A percentile compares a stretch with the other conserved stretches of the same genome.
phyloP scores from a whole-genome alignment of 2,797 vertebrate genomes.

The Falco biarmicus region DNA sequence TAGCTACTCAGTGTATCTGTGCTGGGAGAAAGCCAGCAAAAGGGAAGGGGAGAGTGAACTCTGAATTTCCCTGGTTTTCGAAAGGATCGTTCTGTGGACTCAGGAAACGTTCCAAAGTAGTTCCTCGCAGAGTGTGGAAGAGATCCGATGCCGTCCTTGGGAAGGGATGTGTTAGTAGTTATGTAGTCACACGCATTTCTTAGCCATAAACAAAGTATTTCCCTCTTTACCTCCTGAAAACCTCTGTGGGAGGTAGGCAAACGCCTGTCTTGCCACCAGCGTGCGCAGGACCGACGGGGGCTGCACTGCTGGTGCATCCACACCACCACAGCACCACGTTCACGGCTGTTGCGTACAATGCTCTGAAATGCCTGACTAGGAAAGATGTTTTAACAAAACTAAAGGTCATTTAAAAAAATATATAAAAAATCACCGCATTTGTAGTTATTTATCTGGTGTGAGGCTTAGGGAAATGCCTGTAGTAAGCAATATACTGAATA shows the following conservation, averaged over 20 bases:
- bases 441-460: neutral
- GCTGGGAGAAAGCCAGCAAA: neutral
- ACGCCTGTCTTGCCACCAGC: neutral
- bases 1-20: neutral
- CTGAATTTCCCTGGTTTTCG: neutral
- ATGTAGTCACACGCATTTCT: neutral
- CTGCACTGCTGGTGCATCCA: neutral
- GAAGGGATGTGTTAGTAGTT: neutral
- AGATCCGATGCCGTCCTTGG: fast-evolving
- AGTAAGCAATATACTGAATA: neutral
- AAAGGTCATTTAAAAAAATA: neutral
- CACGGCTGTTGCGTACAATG: neutral
- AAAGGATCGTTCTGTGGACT: neutral
- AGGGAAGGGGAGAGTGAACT: neutral
- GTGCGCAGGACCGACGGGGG: fast-evolving
- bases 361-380: neutral
- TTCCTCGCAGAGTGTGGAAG: too few species aligned
- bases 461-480: neutral
- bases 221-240: neutral
- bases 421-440: neutral
- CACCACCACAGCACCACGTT: neutral
- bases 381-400: neutral
- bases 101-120: neutral
- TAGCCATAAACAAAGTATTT: neutral
- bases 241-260: too few species aligned